phyloP scores from a whole-genome alignment of 1,140 invertebrate genomes.

The Drosophila kurseongensis region DNA sequence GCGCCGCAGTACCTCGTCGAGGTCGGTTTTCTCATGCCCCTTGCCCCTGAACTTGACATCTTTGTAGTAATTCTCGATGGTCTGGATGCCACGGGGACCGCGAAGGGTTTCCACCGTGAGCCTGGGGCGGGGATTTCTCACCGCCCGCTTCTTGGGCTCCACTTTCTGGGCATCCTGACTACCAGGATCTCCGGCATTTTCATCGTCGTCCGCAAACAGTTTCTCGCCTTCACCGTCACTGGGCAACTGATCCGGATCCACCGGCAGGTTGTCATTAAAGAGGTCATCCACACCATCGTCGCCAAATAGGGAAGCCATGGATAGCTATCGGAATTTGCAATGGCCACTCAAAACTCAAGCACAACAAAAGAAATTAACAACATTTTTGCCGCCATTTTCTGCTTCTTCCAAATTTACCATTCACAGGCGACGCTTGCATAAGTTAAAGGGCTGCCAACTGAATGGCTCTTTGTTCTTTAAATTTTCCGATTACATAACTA shows the following conservation, averaged over 20 bases:
- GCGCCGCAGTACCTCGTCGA: slow-evolving; percentile 91
- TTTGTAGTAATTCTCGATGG: slow-evolving; percentile 91
- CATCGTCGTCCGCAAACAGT: slow-evolving; percentile 65
- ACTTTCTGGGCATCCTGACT: slow-evolving; percentile 48
- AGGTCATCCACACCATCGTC: slow-evolving; percentile 80
- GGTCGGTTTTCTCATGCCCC: slow-evolving; percentile 93
- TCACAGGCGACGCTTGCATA: slow-evolving; percentile 36
- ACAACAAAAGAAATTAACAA: slow-evolving; percentile 27
- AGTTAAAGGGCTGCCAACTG: slow-evolving; percentile 44
- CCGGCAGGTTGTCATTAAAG: slow-evolving; percentile 64
- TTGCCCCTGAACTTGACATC: slow-evolving; percentile 93
- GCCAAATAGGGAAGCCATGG: slow-evolving; percentile 75
- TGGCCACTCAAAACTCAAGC: not conserved
- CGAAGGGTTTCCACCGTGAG: slow-evolving; percentile 90
- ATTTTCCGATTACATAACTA: slow-evolving; percentile 53
- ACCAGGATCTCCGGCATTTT: slow-evolving; percentile 29
- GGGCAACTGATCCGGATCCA: slow-evolving; percentile 61
- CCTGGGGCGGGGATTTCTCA: slow-evolving; percentile 89
- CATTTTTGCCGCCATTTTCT: slow-evolving; percentile 75
- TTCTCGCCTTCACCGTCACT: slow-evolving; percentile 72
- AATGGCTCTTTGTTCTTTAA: slow-evolving; percentile 26
- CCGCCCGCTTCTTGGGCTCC: slow-evolving; percentile 86
- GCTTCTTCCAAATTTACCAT: slow-evolving; percentile 40
- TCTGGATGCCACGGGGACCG: slow-evolving; percentile 91
- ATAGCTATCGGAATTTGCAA: not conserved